Percentiles rank a stretch among this genome's conserved stretches.
These are phyloP conservation scores for Caenorhabditis elegans DNA, from an alignment of 1,140 invertebrate species.

Conservation along the genomic window WBcel235 BX284603.4:6321501-6322000, in stretches of 20 bases:
- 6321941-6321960: slow-evolving; percentile 1
- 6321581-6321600: background rate
- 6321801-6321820: slow-evolving; percentile 1
- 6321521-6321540: background rate
- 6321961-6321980: background rate
- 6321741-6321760: too few relatives aligned
- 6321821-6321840: slow-evolving; percentile 4
- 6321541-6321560: background rate
- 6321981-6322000: slow-evolving; percentile 9
- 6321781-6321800: slow-evolving; percentile 6
- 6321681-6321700: background rate
- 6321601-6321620: background rate
- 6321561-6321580: background rate
- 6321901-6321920: background rate
- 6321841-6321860: background rate
- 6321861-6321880: background rate
- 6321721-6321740: background rate
- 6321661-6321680: background rate
- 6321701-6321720: background rate
- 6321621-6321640: background rate
- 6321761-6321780: too few relatives aligned
- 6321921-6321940: background rate
- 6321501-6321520: background rate
- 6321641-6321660: background rate
- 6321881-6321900: background rate